Evolutionary conservation across 2,113 vertebrate genomes (phyloP), one percentile per base, ranked within the genome.

Genomic region (Psephotus haematonotus): DNA sequence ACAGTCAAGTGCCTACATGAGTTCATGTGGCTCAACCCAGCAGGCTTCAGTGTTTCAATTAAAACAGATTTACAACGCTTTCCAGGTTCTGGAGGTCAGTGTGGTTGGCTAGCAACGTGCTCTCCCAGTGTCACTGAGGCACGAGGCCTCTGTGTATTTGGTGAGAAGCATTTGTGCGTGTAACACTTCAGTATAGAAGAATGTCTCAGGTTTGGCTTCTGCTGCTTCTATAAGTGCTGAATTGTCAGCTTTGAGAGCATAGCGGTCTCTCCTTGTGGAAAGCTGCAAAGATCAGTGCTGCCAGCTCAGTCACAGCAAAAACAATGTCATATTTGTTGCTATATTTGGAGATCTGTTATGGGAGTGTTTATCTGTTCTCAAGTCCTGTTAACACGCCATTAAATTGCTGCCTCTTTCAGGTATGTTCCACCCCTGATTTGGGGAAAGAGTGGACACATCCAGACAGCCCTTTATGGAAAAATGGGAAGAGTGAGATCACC

Each of bases 371-470:
- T 41, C 50, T 88, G 17, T 46, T 82, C 20, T 79, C 46, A 46
- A 85, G 62, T 31, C 35, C 92, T 0, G 1, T 75, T 71, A 67
- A 68, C 44, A 27, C 46, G 29, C 43, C 76, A 95, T 37, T 88
- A 59, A 94, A 70, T 35, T 86, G 29, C n/a, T 92, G 63, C 10
- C 41, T 92, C 47, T 92, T 98, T n/a, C 94, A 99, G 99, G 96
- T 99, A 99, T 97, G 98, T 99, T 97, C 99, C 99, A 82, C 99
- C 99, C 2, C 92, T 99, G 81, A 98, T 99, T 82, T 99, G 99
- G 99, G 99, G 99, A 7, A 99, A 99, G 94, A 99, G 99, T 27
- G 99, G 99, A 70, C 99, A 99, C 93, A 98, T 99, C 90, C 99
- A 99, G 97, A 99, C 99, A 1, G 99, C 99, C 37, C 97, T 99